Evolutionary conservation across 2,888 invertebrate species (phyloP), one percentile per base, ranked within the genome.

Genomic region (Melitaea athalia): DNA sequence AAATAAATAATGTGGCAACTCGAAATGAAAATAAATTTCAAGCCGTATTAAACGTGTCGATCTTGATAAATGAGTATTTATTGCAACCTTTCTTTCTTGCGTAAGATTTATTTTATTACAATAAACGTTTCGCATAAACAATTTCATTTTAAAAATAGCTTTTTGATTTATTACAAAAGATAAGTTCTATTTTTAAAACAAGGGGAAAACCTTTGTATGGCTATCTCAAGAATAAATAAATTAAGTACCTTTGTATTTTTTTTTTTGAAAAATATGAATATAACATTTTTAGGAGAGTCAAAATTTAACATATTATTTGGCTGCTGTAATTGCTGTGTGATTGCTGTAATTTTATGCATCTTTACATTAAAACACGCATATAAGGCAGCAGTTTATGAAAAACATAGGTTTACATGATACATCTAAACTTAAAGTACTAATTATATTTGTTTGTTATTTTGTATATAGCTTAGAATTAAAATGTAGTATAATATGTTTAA

Each of bases 51-150:
- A n/a, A 52, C 14, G 24, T 52, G 52, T 52, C 52, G 52, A 52
- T 52, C 52, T 24, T 52, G 52, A 52, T 52, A 52, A 52, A 52
- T 17, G 52, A 52, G 45, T 52, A 52, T 52, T 52, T 52, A 52
- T 52, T 52, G 52, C 12, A 24, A 52, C 52, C 52, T 52, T 52
- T 24, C 52, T 11, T 17, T 52, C 24, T 24, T 24, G 24, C 24
- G 24, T 52, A 12, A 52, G 52, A 52, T 52, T 52, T 52, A 52
- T 52, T 52, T 52, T 11, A 52, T 31, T 17, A 24, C 31, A 4
- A 12, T 52, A 52, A 52, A 24, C 24, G 52, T 52, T 52, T 24
- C 12, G 4, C 24, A 24, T 8, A 38, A 24, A 52, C 17, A 52
- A 24, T 24, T 52, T 24, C 24, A 52, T 52, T 45, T 52, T 52